phyloP scores from a whole-genome alignment of 2,797 vertebrate species.

The Periophthalmus magnuspinnatus region DNA sequence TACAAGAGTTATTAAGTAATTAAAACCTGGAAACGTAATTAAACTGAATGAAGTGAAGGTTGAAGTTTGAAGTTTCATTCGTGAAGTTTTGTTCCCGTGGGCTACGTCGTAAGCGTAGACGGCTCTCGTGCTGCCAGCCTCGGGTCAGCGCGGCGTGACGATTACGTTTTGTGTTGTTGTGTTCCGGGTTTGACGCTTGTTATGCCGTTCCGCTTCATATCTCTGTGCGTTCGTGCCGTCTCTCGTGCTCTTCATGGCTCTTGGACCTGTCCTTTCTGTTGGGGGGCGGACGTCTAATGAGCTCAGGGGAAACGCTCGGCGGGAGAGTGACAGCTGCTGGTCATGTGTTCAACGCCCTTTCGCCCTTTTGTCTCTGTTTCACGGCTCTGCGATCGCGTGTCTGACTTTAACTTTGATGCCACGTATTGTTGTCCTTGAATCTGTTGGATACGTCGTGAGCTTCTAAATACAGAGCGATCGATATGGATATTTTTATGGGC shows the following conservation, averaged over 20 bases:
- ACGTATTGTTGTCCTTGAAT: slow-evolving; percentile 38
- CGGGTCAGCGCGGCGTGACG: slow-evolving; percentile 41
- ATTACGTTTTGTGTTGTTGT: slow-evolving; percentile 38
- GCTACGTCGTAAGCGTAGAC: slow-evolving; percentile 62
- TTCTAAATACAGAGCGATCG: background rate
- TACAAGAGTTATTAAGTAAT: no score
- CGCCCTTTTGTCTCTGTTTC: no score
- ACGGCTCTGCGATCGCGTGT: slow-evolving; percentile 51
- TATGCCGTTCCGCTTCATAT: slow-evolving; percentile 46
- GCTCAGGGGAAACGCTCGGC: slow-evolving; percentile 64
- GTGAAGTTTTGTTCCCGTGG: slow-evolving; percentile 30
- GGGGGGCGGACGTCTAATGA: slow-evolving; percentile 62
- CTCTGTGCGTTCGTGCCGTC: slow-evolving; percentile 4
- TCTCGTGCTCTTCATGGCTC: slow-evolving; percentile 43
- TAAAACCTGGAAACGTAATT: background rate
- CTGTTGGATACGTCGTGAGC: slow-evolving; percentile 9
- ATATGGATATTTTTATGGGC: no score
- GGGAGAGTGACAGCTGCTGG: slow-evolving; percentile 65
- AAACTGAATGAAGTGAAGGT: background rate
- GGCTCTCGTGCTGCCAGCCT: slow-evolving; percentile 53
- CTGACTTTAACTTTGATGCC: slow-evolving; percentile 39
- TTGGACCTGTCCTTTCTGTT: slow-evolving; percentile 49
- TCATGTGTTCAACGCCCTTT: slow-evolving; percentile 45
- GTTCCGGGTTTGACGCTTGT: slow-evolving; percentile 53
- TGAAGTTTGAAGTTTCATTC: slow-evolving; percentile 28